Conservation (phyloP, 2,113 vertebrate species). For the Struthidea cinerea region DNA sequence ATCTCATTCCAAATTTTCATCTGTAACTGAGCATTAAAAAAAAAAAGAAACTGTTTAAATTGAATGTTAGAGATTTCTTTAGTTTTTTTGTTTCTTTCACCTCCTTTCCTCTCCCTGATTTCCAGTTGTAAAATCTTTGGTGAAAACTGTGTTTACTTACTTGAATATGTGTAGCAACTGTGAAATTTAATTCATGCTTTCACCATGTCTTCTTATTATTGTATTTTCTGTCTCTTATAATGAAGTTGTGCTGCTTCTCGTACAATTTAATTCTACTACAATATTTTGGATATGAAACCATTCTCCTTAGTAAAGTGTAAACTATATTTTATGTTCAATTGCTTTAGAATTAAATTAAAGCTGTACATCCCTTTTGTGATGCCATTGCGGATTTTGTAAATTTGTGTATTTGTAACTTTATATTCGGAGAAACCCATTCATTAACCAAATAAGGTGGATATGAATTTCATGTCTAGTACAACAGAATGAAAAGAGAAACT, state of each 20-base stretch:
- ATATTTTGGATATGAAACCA: conserved; percentile 8
- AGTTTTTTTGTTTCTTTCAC: not conserved
- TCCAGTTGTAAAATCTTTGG: not conserved
- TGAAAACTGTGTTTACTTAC: not conserved
- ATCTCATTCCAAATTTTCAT: not conserved
- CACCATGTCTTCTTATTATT: not conserved
- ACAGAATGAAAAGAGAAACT: not conserved
- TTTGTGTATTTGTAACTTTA: not conserved
- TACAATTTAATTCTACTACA: conserved; percentile 22
- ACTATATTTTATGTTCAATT: conserved; percentile 35
- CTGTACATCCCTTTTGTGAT: conserved; percentile 6
- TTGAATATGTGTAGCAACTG: not conserved
- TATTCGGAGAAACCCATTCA: conserved; percentile 1
- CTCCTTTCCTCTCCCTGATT: not conserved
- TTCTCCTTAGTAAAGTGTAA: conserved; percentile 22
- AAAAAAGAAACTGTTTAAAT: not conserved
- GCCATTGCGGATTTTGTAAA: conserved; percentile 4
- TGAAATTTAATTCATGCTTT: not conserved
- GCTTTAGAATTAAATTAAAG: conserved; percentile 38
- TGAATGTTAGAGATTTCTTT: not conserved
- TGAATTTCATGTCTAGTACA: conserved; percentile 36
- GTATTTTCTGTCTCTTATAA: not conserved
- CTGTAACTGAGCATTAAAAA: not conserved
- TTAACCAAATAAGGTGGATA: conserved; percentile 12
- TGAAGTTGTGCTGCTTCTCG: not conserved